Evolutionary conservation across 2,113 vertebrate species (phyloP).

Genomic region (Alethe diademata): DNA sequence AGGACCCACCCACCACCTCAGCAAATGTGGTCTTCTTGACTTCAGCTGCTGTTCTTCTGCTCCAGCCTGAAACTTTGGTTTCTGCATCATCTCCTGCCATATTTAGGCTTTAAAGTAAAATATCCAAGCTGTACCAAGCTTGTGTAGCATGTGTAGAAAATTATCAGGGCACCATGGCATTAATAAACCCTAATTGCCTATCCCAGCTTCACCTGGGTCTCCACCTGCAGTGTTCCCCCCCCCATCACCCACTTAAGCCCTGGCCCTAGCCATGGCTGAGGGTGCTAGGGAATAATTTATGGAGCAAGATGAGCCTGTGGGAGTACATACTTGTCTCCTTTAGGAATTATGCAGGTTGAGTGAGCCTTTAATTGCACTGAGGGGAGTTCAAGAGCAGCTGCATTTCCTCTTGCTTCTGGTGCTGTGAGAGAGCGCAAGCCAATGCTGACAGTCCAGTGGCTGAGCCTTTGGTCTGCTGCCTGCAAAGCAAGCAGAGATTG

Average conservation of each 20-base stretch:
- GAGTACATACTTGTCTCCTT: accelerated
- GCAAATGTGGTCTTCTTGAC: neutral
- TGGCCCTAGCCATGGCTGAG: neutral
- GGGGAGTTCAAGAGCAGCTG: neutral
- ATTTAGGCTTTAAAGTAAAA: neutral
- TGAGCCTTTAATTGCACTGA: neutral
- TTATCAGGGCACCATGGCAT: no score
- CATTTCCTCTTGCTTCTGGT: neutral
- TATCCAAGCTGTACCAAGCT: neutral
- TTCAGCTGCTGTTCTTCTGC: neutral
- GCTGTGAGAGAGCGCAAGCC: neutral
- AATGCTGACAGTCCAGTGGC: neutral
- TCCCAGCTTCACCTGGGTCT: neutral
- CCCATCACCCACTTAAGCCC: neutral
- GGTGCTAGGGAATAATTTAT: neutral
- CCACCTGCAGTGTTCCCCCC: neutral
- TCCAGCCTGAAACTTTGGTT: neutral
- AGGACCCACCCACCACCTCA: neutral
- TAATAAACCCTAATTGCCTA: neutral
- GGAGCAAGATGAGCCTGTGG: neutral
- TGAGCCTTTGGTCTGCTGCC: neutral
- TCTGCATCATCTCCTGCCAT: neutral
- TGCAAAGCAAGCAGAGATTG: neutral
- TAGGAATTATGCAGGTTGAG: neutral
- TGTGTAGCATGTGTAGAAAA: neutral